phyloP scores from a whole-genome alignment of 2,113 vertebrate species.

The Nyctibius bracteatus region DNA sequence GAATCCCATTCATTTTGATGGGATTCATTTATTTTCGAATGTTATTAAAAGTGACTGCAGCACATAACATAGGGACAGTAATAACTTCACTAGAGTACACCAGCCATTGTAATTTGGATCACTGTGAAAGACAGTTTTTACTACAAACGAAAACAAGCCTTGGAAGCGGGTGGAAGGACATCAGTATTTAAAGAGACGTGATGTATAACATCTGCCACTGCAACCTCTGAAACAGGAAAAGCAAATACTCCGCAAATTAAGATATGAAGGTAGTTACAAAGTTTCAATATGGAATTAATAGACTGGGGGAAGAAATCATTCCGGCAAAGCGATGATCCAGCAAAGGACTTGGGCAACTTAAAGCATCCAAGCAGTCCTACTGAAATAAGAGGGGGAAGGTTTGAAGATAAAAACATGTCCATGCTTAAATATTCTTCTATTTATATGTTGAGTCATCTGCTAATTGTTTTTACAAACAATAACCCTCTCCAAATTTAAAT shows the following conservation, averaged over 20 bases:
- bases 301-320: background rate
- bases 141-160: background rate
- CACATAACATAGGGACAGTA: background rate
- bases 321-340: background rate
- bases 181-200: background rate
- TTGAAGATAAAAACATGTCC: background rate
- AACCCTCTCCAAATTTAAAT: background rate
- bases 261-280: background rate
- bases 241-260: background rate
- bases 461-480: background rate
- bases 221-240: background rate
- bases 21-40: background rate
- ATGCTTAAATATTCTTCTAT: background rate
- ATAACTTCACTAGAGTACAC: background rate
- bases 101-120: background rate
- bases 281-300: background rate
- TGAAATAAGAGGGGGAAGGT: background rate
- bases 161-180: background rate
- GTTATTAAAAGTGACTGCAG: constrained; percentile 38
- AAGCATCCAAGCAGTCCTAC: background rate
- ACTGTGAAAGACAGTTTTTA: background rate
- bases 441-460: background rate
- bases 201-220: background rate
- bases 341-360: background rate
- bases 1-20: constrained; percentile 39